These are phyloP conservation scores for Harmothoe impar DNA, from an alignment of 2,888 invertebrate species.

Conservation along the genomic window DNA sequence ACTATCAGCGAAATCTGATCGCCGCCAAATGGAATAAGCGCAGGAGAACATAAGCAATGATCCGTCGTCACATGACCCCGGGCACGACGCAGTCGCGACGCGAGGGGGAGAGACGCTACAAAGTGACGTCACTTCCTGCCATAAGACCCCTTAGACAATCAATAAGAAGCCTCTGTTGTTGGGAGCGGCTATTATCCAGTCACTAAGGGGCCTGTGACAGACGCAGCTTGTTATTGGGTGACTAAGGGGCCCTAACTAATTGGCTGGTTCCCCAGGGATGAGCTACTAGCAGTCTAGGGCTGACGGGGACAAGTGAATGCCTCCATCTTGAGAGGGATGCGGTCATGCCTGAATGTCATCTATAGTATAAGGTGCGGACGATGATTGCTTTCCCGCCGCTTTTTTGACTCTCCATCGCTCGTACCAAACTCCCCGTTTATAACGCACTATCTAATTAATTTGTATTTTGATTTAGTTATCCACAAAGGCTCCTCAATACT, in stretches of 20 bases:
- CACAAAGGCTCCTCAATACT: no score
- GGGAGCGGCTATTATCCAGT: constrained; percentile 17
- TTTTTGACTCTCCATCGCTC: no score
- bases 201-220: constrained; percentile 31
- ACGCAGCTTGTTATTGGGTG: constrained; percentile 22
- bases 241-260: constrained; percentile 36
- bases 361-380: neutral
- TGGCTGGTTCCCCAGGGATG: constrained; percentile 31
- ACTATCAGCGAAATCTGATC: no score
- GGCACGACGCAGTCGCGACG: no score
- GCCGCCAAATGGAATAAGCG: no score
- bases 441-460: no score
- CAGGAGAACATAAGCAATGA: neutral
- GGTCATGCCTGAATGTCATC: neutral
- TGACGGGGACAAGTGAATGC: neutral
- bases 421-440: no score
- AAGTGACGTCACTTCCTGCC: neutral
- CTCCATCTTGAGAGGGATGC: neutral
- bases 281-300: neutral
- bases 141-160: constrained; percentile 20
- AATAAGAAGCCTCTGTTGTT: constrained; percentile 34
- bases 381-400: no score
- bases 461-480: no score
- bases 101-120: neutral
- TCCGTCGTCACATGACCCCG: neutral